A percentile compares a stretch with the other conserved stretches of the same genome.
Evolutionary conservation across 1,140 invertebrate species (phyloP).

Genomic region (Wiebesia pumilae): DNA sequence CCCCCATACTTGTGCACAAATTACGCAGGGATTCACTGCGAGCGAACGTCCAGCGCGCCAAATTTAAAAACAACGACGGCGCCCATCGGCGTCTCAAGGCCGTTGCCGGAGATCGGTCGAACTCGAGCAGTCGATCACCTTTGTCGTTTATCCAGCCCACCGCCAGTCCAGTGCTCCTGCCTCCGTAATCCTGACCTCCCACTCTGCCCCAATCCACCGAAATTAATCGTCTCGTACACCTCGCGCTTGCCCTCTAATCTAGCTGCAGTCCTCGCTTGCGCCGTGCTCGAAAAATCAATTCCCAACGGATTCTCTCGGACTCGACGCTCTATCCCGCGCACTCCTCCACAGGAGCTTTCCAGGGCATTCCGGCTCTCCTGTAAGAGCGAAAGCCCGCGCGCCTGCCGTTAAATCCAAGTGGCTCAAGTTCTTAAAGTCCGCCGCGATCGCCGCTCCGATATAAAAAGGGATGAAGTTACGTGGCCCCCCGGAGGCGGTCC

Average conservation of each 20-base stretch:
- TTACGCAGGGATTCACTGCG: not conserved
- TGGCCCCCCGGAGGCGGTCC: conserved; percentile 53
- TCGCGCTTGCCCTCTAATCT: conserved; percentile 16
- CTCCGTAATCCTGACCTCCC: not conserved
- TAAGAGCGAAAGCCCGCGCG: conserved; percentile 55
- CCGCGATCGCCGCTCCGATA: conserved; percentile 62
- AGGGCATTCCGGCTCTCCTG: conserved; percentile 54
- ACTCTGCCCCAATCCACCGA: not conserved
- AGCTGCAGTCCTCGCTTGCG: conserved; percentile 35
- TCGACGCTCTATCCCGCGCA: not conserved
- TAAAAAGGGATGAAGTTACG: conserved; percentile 72
- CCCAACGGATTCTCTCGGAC: not conserved
- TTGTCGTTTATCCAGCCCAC: no score
- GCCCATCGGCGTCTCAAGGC: not conserved
- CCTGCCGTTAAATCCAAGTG: conserved; percentile 72
- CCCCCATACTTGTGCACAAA: not conserved
- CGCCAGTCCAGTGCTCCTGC: not conserved
- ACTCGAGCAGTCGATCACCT: no score
- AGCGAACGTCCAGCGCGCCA: not conserved
- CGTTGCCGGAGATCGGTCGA: no score
- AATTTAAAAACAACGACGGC: not conserved
- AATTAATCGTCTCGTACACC: conserved; percentile 37
- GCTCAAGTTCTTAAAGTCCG: conserved; percentile 70
- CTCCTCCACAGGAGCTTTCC: not conserved
- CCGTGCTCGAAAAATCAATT: conserved; percentile 55